Evolutionary conservation across 2,797 vertebrate genomes (phyloP).

Genomic region (Kryptopterus vitreolus): DNA sequence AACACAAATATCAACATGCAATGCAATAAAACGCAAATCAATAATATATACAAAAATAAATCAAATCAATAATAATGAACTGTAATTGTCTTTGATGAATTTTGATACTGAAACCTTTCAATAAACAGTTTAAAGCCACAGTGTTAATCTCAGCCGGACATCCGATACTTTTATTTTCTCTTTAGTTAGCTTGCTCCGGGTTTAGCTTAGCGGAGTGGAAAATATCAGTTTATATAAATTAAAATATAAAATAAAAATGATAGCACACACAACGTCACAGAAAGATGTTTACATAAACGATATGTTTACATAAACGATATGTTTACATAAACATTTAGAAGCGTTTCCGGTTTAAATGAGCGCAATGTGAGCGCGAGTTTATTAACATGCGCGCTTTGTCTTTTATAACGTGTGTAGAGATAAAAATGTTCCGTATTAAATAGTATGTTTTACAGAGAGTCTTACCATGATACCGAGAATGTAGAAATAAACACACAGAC

Average conservation of each 20-base stretch:
- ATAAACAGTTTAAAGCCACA: too few species aligned
- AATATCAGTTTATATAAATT: neutral
- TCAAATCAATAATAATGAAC: too few species aligned
- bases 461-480: constrained; percentile 68
- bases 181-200: neutral
- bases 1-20: neutral
- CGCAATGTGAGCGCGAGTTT: neutral
- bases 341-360: neutral
- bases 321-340: neutral
- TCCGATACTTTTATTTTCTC: constrained; percentile 1
- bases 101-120: too few species aligned
- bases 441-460: neutral
- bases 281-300: neutral
- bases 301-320: too few species aligned
- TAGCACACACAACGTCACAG: neutral
- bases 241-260: neutral
- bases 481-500: neutral
- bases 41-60: too few species aligned
- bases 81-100: too few species aligned
- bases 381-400: neutral
- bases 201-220: neutral
- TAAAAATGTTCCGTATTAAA: neutral
- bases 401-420: neutral
- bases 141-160: too few species aligned
- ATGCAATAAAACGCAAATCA: too few species aligned